phyloP scores from a whole-genome alignment of 53 echinoderm and acorn worm genomes.

The Apostichopus leukothele region DNA sequence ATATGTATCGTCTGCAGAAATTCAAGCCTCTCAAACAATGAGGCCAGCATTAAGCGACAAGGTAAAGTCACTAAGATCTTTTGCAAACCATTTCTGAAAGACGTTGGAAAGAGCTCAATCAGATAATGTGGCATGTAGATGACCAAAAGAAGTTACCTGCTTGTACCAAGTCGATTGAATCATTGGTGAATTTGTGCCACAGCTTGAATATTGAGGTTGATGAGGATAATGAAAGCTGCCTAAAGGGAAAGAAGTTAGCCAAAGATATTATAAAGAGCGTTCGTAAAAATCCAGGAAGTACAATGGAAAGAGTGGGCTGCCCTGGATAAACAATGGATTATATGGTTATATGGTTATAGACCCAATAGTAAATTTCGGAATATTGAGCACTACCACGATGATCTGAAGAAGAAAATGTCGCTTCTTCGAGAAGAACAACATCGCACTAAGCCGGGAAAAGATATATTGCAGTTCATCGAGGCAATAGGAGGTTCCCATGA shows the following conservation, averaged over 20 bases:
- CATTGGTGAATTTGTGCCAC: neutral
- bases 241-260: neutral
- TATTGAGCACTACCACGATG: slow-evolving; percentile 19
- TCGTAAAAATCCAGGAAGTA: neutral
- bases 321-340: neutral
- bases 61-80: slow-evolving; percentile 1
- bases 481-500: neutral
- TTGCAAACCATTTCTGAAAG: slow-evolving; percentile 19
- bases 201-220: neutral
- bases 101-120: slow-evolving; percentile 15
- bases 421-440: neutral
- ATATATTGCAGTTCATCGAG: slow-evolving; percentile 1
- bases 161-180: neutral
- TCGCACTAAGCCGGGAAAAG: neutral
- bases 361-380: neutral
- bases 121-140: neutral
- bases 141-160: neutral
- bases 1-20: neutral
- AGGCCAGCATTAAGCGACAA: neutral
- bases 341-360: neutral
- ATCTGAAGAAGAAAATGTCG: neutral
- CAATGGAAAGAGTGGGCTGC: slow-evolving; percentile 17
- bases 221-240: neutral
- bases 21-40: neutral
- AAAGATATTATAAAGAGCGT: neutral